Evolutionary conservation across 37 sponge, comb jelly and placozoan genomes (phyloP).

Genomic region (Ianthella basta): DNA sequence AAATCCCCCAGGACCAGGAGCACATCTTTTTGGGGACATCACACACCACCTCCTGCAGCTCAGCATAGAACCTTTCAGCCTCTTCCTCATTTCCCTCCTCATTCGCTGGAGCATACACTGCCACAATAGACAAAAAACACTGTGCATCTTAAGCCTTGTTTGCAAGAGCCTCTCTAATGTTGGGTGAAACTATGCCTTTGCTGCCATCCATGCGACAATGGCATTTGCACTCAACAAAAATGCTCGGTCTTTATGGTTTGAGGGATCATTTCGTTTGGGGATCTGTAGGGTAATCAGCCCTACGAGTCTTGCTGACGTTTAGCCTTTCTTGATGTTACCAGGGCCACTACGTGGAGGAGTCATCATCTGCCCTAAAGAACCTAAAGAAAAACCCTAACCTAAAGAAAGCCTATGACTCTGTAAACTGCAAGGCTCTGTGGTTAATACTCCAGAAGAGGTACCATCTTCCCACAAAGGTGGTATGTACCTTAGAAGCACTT

Average conservation of each 20-base stretch:
- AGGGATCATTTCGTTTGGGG: background rate
- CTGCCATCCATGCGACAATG: background rate
- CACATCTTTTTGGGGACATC: too few relatives aligned
- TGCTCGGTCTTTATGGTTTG: background rate
- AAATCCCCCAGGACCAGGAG: too few relatives aligned
- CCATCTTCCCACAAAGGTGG: background rate
- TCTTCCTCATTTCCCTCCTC: background rate
- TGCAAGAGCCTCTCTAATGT: background rate
- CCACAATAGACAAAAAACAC: background rate
- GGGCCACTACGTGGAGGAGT: too few relatives aligned
- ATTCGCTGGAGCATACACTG: background rate
- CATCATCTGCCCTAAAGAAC: too few relatives aligned
- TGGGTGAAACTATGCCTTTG: background rate
- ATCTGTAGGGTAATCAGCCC: background rate
- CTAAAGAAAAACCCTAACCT: too few relatives aligned
- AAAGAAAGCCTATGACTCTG: conserved; percentile 16
- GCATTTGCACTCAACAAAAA: background rate
- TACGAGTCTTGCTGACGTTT: conserved; percentile 27
- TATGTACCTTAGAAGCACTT: too few relatives aligned
- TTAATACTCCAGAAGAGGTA: background rate
- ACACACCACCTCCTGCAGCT: too few relatives aligned
- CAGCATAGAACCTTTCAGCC: background rate
- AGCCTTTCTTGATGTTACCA: too few relatives aligned
- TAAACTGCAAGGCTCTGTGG: background rate
- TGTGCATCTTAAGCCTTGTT: background rate